Evolutionary conservation across 1,140 invertebrate species (phyloP).

Genomic region (Drosophila elegans): DNA sequence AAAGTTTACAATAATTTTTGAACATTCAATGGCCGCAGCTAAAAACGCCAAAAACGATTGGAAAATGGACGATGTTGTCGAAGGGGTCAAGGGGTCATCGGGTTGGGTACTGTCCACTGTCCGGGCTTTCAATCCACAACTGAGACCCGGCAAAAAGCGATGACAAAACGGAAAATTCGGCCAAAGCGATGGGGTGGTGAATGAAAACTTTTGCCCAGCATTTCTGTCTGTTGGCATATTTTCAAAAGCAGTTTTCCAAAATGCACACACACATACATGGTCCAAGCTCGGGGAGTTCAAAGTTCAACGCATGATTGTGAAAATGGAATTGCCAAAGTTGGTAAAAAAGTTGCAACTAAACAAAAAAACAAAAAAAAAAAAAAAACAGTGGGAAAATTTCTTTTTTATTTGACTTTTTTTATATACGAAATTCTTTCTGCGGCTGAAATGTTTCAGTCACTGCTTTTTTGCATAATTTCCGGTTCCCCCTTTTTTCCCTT

Average conservation of each 20-base stretch:
- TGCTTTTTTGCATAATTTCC: slow-evolving; percentile 68
- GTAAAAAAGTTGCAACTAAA: slow-evolving; percentile 33
- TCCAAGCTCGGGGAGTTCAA: slow-evolving; percentile 64
- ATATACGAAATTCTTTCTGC: slow-evolving; percentile 34
- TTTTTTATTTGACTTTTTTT: slow-evolving; percentile 19
- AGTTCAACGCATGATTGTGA: slow-evolving; percentile 81
- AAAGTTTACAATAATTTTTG: slow-evolving; percentile 82
- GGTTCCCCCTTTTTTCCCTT: slow-evolving; percentile 33
- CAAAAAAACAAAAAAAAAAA: neutral
- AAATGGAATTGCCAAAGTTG: slow-evolving; percentile 80
- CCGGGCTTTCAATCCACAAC: slow-evolving; percentile 61
- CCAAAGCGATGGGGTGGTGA: slow-evolving; percentile 26
- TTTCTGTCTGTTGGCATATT: slow-evolving; percentile 75
- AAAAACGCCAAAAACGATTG: slow-evolving; percentile 79
- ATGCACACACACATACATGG: slow-evolving; percentile 45
- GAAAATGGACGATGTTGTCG: neutral
- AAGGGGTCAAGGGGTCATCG: slow-evolving; percentile 6
- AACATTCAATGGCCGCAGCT: slow-evolving; percentile 80
- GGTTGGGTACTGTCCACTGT: neutral
- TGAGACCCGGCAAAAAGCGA: slow-evolving; percentile 58
- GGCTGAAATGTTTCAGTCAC: slow-evolving; percentile 19
- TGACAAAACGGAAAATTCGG: slow-evolving; percentile 59
- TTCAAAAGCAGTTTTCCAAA: slow-evolving; percentile 73
- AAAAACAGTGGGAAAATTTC: slow-evolving; percentile 11
- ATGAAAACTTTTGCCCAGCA: slow-evolving; percentile 62